These are phyloP conservation scores for Melanitta fusca DNA, from an alignment of 2,797 vertebrate genomes.

Conservation along the genomic window DNA sequence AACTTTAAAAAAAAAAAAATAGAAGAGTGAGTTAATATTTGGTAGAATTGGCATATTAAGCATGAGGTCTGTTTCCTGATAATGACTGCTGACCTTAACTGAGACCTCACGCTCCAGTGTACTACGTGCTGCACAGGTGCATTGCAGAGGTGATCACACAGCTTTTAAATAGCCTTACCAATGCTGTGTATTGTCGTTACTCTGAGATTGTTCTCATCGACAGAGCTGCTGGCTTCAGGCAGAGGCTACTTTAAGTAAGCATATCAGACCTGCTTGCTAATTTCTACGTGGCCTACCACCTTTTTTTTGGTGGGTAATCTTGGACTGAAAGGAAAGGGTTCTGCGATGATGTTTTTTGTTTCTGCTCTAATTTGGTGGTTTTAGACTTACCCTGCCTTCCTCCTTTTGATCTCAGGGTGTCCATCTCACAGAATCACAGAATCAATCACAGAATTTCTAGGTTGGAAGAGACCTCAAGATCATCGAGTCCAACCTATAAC, in stretches of 20 bases:
- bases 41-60: background rate
- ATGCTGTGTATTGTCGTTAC: background rate
- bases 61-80: background rate
- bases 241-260: background rate
- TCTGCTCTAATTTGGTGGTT: background rate
- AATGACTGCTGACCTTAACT: background rate
- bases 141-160: background rate
- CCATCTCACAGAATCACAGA: too few relatives aligned
- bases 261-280: background rate
- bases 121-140: background rate
- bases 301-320: background rate
- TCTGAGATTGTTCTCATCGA: rapidly evolving
- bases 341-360: background rate
- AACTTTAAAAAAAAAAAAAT: background rate
- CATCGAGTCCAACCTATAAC: too few relatives aligned
- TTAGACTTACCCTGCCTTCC: background rate
- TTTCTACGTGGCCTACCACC: background rate
- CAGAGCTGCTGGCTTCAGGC: background rate
- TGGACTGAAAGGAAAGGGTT: background rate
- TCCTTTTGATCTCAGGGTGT: background rate
- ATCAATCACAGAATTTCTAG: too few relatives aligned
- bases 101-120: background rate
- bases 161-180: background rate
- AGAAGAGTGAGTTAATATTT: background rate
- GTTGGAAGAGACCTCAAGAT: too few relatives aligned